These are phyloP conservation scores for Hydropotes inermis DNA, from an alignment of 2,113 vertebrate species.

Conservation along the genomic window DNA sequence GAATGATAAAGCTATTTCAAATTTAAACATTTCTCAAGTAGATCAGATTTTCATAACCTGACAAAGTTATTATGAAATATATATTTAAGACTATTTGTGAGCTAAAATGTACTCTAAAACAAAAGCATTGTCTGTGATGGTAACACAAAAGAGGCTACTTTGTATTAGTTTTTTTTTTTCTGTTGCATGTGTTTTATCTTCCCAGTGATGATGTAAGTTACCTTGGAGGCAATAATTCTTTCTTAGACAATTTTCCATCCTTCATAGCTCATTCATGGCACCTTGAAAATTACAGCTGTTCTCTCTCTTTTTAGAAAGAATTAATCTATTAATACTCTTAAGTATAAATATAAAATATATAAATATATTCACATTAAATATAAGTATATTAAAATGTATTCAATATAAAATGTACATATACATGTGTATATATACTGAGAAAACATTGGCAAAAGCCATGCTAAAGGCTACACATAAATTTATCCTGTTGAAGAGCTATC, in stretches of 20 bases:
- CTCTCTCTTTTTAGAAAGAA: background rate
- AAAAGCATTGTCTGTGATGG: background rate
- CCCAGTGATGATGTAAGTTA: background rate
- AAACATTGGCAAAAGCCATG: background rate
- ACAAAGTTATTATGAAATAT: background rate
- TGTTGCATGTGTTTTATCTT: background rate
- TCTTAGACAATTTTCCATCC: background rate
- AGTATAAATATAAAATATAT: background rate
- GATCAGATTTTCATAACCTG: background rate
- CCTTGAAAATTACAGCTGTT: background rate
- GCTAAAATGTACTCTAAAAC: background rate
- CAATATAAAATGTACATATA: background rate
- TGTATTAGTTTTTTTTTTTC: background rate
- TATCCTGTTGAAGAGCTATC: background rate
- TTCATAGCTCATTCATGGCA: background rate
- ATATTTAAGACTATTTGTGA: background rate
- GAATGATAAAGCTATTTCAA: background rate
- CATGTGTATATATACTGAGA: background rate
- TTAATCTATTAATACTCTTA: background rate
- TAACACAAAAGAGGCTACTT: background rate
- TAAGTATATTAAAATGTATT: background rate
- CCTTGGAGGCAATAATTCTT: background rate
- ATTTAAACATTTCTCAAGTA: background rate
- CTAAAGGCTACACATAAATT: background rate
- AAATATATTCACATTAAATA: background rate